These are phyloP conservation scores for Dromiciops gliroides DNA, from an alignment of 2,113 vertebrate genomes.

Conservation along the genomic window DNA sequence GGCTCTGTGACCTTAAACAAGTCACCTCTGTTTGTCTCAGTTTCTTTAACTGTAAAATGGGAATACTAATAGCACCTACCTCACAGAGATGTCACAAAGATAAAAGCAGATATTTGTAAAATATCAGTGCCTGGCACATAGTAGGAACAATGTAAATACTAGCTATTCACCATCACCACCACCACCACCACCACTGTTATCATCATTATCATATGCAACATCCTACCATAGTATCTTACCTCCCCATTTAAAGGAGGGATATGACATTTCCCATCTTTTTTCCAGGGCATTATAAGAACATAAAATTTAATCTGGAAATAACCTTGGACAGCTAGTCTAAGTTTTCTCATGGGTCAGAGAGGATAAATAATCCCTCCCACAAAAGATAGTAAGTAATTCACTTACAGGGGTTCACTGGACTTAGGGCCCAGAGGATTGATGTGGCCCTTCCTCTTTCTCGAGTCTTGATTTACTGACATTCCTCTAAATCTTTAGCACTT, in stretches of 20 bases:
- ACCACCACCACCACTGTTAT: too few species aligned
- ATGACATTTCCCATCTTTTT: not conserved
- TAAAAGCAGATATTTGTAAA: not conserved
- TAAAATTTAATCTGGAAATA: not conserved
- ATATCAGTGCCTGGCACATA: not conserved
- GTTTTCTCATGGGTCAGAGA: not conserved
- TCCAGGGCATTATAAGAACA: not conserved
- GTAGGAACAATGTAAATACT: not conserved
- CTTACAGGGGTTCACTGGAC: not conserved
- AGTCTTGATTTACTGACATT: not conserved
- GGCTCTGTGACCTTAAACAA: not conserved
- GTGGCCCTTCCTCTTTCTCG: not conserved
- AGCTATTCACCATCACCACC: not conserved
- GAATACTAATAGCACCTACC: not conserved
- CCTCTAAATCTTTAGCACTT: not conserved
- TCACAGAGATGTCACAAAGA: not conserved
- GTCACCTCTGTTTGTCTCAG: not conserved
- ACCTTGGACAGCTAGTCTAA: not conserved
- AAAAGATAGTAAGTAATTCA: not conserved
- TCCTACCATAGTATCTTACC: not conserved
- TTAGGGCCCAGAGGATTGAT: not conserved
- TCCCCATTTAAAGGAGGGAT: not conserved
- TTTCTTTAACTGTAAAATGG: not conserved
- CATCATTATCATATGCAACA: not conserved
- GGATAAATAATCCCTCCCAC: not conserved